Evolutionary conservation across 2,797 vertebrate genomes (phyloP).

Genomic region (Molossus alvarezi): DNA sequence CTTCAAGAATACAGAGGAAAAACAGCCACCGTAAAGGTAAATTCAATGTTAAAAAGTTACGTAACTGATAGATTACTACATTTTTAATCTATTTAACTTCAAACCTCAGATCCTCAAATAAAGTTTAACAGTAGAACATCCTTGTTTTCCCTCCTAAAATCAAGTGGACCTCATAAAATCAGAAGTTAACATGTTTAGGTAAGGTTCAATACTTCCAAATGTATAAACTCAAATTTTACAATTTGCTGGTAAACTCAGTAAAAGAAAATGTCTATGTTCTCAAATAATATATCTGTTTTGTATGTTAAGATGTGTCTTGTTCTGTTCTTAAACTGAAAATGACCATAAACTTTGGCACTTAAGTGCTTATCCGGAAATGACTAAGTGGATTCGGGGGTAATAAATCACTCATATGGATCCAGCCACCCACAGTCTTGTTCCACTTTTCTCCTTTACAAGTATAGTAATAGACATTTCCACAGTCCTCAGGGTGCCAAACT

Average conservation of each 20-base stretch:
- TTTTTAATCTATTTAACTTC: slow-evolving; percentile 52
- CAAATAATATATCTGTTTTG: background rate
- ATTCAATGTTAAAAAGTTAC: slow-evolving; percentile 57
- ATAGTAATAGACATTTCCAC: slow-evolving; percentile 75
- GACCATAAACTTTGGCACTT: slow-evolving; percentile 71
- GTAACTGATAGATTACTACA: background rate
- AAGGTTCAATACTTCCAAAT: slow-evolving; percentile 9
- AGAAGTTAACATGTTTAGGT: slow-evolving; percentile 19
- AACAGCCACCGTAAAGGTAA: slow-evolving; percentile 22
- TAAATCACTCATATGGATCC: slow-evolving; percentile 73
- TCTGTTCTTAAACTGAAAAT: slow-evolving; percentile 66
- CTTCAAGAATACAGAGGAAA: slow-evolving; percentile 69
- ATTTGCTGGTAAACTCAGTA: slow-evolving; percentile 17
- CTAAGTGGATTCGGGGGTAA: slow-evolving; percentile 25
- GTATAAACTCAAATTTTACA: slow-evolving; percentile 16
- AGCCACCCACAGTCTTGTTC: slow-evolving; percentile 72
- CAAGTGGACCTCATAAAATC: slow-evolving; percentile 22
- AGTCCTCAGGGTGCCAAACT: slow-evolving; percentile 84
- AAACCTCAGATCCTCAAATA: background rate
- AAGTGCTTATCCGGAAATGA: slow-evolving; percentile 76
- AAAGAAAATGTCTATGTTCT: background rate
- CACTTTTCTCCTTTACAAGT: slow-evolving; percentile 65
- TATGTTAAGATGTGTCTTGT: background rate
- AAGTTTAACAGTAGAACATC: slow-evolving; percentile 19
- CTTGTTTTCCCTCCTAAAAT: background rate